Percentiles rank a stretch among this genome's conserved stretches.
These are phyloP conservation scores for Callaeas wilsoni DNA, from an alignment of 2,113 vertebrate genomes.

Conservation along the genomic window DNA sequence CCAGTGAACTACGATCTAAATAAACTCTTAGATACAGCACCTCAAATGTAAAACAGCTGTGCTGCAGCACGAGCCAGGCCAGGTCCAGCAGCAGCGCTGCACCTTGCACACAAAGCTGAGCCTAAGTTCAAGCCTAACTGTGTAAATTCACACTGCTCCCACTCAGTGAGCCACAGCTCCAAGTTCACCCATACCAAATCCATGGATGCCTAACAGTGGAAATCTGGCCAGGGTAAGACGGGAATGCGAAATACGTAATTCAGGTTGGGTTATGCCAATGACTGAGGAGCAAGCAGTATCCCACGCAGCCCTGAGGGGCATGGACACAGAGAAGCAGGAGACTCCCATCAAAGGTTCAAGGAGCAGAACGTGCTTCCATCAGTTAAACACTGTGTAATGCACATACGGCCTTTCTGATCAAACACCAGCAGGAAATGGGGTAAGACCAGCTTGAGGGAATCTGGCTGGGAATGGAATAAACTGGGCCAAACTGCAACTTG, in stretches of 20 bases:
- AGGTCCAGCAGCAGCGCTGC: not conserved
- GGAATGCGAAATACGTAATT: not conserved
- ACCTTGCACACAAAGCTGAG: not conserved
- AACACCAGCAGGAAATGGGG: not conserved
- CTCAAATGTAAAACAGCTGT: not conserved
- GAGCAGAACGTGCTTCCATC: not conserved
- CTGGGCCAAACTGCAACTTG: not conserved
- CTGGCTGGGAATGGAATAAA: not conserved
- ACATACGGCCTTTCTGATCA: not conserved
- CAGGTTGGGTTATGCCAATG: not conserved
- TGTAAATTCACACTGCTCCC: not conserved
- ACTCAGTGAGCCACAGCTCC: not conserved
- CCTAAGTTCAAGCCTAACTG: rapidly evolving
- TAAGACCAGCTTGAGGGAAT: not conserved
- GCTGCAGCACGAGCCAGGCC: not conserved
- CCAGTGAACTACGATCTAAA: not conserved
- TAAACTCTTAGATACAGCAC: not conserved
- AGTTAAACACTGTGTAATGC: not conserved
- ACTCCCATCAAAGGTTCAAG: not conserved
- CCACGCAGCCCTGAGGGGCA: not conserved
- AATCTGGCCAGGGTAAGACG: not conserved
- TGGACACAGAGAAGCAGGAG: rapidly evolving
- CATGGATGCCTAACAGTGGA: not conserved
- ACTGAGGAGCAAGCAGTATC: not conserved
- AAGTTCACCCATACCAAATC: not conserved